Evolutionary conservation across 2,113 vertebrate species (phyloP).

Genomic region (Isichthys henryi): DNA sequence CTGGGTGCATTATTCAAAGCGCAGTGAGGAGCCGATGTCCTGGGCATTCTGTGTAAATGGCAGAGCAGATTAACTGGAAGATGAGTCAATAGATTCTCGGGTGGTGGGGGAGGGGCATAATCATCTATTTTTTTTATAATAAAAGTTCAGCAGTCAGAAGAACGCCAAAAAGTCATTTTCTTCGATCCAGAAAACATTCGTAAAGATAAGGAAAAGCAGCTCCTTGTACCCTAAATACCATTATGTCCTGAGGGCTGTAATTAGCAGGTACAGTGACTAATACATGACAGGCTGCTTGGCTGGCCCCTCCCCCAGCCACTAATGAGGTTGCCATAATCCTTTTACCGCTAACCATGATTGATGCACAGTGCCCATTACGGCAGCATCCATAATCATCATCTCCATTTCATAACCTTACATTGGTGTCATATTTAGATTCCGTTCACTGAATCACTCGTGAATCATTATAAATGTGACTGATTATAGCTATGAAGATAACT

Average conservation of each 20-base stretch:
- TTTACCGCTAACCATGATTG: conserved; percentile 4
- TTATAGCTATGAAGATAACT: neutral
- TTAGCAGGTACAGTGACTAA: neutral
- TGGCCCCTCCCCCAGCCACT: neutral
- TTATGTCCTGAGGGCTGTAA: neutral
- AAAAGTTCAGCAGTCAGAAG: conserved; percentile 8
- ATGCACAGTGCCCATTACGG: neutral
- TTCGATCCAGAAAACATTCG: neutral
- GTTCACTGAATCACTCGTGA: neutral
- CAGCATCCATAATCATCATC: neutral
- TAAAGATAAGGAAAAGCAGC: neutral
- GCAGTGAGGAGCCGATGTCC: conserved; percentile 7
- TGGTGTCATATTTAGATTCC: neutral
- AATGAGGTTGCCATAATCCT: neutral
- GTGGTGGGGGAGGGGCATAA: neutral
- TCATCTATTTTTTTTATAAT: neutral
- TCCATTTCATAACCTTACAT: neutral
- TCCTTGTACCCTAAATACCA: neutral
- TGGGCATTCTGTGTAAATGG: neutral
- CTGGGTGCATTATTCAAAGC: neutral
- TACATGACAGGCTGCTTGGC: neutral
- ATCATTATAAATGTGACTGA: neutral
- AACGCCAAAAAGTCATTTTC: conserved; percentile 3
- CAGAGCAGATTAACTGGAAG: conserved; percentile 18
- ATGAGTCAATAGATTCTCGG: conserved; percentile 2